phyloP scores from a whole-genome alignment of 2,888 invertebrate genomes.

The Catonia carolina region DNA sequence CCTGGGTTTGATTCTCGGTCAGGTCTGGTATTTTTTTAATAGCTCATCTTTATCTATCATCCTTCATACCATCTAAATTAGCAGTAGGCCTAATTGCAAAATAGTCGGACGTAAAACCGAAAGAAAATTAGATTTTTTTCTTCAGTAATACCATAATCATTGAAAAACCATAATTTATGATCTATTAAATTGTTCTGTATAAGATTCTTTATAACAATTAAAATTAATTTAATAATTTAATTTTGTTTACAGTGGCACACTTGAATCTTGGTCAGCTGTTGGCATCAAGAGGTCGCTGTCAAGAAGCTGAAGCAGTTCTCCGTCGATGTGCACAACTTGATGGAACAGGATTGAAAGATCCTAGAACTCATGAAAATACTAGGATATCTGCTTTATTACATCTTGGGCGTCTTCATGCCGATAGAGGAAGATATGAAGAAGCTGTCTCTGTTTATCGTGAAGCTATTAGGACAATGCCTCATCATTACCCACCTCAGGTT shows the following conservation, averaged over 20 bases:
- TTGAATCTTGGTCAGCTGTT: slow-evolving; percentile 85
- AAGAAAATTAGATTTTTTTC: too few species aligned
- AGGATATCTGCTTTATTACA: slow-evolving; percentile 85
- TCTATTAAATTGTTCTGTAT: too few species aligned
- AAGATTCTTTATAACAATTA: too few species aligned
- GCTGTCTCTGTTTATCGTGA: slow-evolving; percentile 81
- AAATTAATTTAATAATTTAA: too few species aligned
- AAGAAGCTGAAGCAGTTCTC: slow-evolving; percentile 77
- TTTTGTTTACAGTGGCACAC: slow-evolving; percentile 73
- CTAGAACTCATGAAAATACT: slow-evolving; percentile 81
- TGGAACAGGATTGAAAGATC: slow-evolving; percentile 80
- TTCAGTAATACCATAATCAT: too few species aligned
- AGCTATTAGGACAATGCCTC: slow-evolving; percentile 74
- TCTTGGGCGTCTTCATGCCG: slow-evolving; percentile 77
- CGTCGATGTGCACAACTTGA: slow-evolving; percentile 77
- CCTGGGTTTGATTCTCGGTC: too few species aligned
- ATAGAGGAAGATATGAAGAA: slow-evolving; percentile 72
- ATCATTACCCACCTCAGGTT: slow-evolving; percentile 73
- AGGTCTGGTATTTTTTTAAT: too few species aligned
- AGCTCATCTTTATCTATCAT: too few species aligned
- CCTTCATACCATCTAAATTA: too few species aligned
- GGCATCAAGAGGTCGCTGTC: slow-evolving; percentile 70
- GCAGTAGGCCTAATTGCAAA: too few species aligned
- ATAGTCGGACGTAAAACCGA: too few species aligned
- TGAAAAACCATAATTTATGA: too few species aligned